Evolutionary conservation across 2,888 invertebrate genomes (phyloP).

Genomic region (Agriopis marginaria): DNA sequence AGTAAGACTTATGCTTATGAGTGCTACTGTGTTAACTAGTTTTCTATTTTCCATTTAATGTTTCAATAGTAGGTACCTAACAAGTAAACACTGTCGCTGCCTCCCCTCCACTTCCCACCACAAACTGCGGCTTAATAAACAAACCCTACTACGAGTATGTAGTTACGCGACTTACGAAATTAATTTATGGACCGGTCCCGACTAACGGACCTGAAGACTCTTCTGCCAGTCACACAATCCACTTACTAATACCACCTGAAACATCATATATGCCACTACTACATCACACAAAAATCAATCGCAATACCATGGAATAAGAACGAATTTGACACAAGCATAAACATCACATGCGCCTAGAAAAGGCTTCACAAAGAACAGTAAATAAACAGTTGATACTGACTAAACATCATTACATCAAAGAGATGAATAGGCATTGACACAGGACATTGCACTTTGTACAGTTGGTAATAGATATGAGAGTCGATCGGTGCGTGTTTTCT

Average conservation of each 20-base stretch:
- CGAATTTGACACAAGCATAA: slow-evolving; percentile 48
- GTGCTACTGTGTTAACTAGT: too few relatives aligned
- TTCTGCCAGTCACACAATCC: slow-evolving; percentile 75
- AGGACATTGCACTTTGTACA: slow-evolving; percentile 70
- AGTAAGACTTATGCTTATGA: too few relatives aligned
- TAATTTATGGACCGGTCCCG: slow-evolving; percentile 79
- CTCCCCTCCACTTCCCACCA: slow-evolving; percentile 10
- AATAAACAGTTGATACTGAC: slow-evolving; percentile 84
- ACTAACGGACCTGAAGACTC: slow-evolving; percentile 82
- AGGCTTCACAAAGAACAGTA: slow-evolving; percentile 65
- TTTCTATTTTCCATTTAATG: not conserved
- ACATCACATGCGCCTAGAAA: slow-evolving; percentile 57
- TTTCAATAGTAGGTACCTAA: not conserved
- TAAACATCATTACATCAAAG: slow-evolving; percentile 82
- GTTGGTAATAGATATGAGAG: slow-evolving; percentile 63
- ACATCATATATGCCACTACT: slow-evolving; percentile 44
- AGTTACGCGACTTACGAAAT: slow-evolving; percentile 63
- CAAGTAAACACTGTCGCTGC: slow-evolving; percentile 41
- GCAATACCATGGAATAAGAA: slow-evolving; percentile 48
- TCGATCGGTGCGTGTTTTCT: slow-evolving; percentile 61
- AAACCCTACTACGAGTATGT: slow-evolving; percentile 39
- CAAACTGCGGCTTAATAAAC: slow-evolving; percentile 42
- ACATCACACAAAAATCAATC: slow-evolving; percentile 48
- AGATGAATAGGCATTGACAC: slow-evolving; percentile 70
- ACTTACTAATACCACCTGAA: slow-evolving; percentile 45